These are phyloP conservation scores for Donacobius atricapilla DNA, from an alignment of 2,113 vertebrate species.

Conservation along the genomic window DNA sequence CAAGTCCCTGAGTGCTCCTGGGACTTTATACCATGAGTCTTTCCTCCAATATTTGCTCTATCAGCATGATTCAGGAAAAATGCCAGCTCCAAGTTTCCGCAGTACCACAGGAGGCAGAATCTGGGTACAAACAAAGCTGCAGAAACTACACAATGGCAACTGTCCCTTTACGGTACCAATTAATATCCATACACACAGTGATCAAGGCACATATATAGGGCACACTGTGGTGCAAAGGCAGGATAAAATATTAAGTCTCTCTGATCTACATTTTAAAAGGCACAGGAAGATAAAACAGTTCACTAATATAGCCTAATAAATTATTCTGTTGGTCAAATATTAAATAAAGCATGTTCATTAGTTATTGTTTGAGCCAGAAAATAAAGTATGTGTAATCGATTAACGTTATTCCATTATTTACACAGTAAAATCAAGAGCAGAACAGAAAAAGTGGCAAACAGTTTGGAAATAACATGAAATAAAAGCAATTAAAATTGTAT, in stretches of 20 bases:
- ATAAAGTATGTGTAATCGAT: not conserved
- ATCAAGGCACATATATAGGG: not conserved
- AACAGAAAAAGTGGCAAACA: not conserved
- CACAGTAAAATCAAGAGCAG: not conserved
- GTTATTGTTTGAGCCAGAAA: not conserved
- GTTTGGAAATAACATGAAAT: not conserved
- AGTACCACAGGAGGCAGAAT: not conserved
- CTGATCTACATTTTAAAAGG: not conserved
- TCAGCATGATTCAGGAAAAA: not conserved
- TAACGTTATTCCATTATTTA: not conserved
- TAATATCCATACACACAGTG: not conserved
- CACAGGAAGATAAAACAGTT: not conserved
- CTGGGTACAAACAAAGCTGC: not conserved
- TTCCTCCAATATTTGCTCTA: not conserved
- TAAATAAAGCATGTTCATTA: not conserved
- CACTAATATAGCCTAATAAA: not conserved
- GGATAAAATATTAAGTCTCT: not conserved
- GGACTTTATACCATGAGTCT: not conserved
- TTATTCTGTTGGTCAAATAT: not conserved
- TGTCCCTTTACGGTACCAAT: too few species aligned
- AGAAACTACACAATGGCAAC: rapidly evolving
- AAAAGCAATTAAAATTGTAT: not conserved
- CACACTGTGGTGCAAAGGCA: not conserved
- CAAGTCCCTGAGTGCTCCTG: not conserved
- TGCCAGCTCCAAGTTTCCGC: not conserved